A percentile compares a stretch with the other conserved stretches of the same genome.
These are phyloP conservation scores for Percopsis omiscomaycus DNA, from an alignment of 2,797 vertebrate species.

Conservation along the genomic window DNA sequence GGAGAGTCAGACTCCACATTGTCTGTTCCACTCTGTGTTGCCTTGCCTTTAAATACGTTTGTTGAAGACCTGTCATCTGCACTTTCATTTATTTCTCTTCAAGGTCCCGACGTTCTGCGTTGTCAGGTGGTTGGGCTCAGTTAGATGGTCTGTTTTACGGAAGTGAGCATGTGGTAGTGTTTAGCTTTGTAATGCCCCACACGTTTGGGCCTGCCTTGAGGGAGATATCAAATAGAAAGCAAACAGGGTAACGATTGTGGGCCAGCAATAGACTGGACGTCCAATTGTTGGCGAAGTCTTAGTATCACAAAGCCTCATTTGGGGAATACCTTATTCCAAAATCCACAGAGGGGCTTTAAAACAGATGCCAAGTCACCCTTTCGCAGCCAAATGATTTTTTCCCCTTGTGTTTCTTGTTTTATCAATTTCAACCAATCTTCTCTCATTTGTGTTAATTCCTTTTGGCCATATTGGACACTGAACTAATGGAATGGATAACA, in stretches of 20 bases:
- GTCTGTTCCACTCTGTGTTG: conserved; percentile 62
- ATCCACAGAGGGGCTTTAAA: conserved; percentile 67
- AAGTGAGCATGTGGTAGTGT: conserved; percentile 82
- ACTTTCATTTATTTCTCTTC: conserved; percentile 63
- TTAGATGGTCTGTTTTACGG: conserved; percentile 61
- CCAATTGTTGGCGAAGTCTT: conserved; percentile 75
- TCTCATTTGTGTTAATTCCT: conserved; percentile 56
- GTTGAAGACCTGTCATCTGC: conserved; percentile 69
- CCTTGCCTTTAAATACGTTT: conserved; percentile 70
- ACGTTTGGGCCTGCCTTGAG: conserved; percentile 72
- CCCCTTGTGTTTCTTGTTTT: conserved; percentile 51
- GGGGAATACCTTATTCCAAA: conserved; percentile 75
- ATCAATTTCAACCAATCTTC: conserved; percentile 53
- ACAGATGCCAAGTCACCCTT: conserved; percentile 64
- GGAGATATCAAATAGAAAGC: conserved; percentile 74
- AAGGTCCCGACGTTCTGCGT: conserved; percentile 45
- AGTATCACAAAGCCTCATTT: conserved; percentile 68
- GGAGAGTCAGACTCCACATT: conserved; percentile 65
- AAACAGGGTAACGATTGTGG: conserved; percentile 66
- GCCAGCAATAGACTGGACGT: conserved; percentile 74
- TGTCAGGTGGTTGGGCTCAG: conserved; percentile 47
- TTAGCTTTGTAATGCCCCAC: conserved; percentile 78
- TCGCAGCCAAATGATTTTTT: conserved; percentile 69
- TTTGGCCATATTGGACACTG: conserved; percentile 45
- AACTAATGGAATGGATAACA: conserved; percentile 62